Evolutionary conservation across 2,113 vertebrate genomes (phyloP).

Genomic region (Toxotes jaculatrix): DNA sequence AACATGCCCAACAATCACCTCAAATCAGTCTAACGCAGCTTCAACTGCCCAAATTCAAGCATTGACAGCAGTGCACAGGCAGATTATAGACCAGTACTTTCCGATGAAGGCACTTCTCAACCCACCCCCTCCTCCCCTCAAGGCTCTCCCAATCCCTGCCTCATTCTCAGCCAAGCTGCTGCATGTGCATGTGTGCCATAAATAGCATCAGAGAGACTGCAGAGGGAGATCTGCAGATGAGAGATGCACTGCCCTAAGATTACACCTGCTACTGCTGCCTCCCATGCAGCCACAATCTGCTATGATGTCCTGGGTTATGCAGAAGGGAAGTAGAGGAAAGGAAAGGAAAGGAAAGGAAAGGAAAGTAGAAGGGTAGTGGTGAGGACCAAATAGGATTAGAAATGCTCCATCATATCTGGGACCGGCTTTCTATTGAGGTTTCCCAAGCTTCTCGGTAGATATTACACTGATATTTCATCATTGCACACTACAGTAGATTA

Average conservation of each 20-base stretch:
- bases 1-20: slow-evolving; percentile 6
- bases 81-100: slow-evolving; percentile 51
- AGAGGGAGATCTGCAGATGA: slow-evolving; percentile 70
- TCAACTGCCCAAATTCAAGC: slow-evolving; percentile 11
- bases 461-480: slow-evolving; percentile 81
- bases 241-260: slow-evolving; percentile 55
- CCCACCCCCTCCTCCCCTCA: slow-evolving; percentile 29
- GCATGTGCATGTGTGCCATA: slow-evolving; percentile 69
- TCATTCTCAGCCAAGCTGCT: slow-evolving; percentile 53
- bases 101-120: slow-evolving; percentile 42
- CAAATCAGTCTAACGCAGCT: slow-evolving; percentile 3
- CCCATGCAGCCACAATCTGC: slow-evolving; percentile 47
- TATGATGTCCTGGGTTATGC: slow-evolving; percentile 41
- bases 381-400: slow-evolving; percentile 60
- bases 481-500: slow-evolving; percentile 64
- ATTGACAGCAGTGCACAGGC: slow-evolving; percentile 12
- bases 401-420: slow-evolving; percentile 63
- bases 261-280: slow-evolving; percentile 62
- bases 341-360: slow-evolving; percentile 4
- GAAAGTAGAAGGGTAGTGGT: neutral
- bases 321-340: slow-evolving; percentile 4
- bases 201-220: slow-evolving; percentile 69
- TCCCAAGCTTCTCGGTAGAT: slow-evolving; percentile 58
- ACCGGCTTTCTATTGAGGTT: slow-evolving; percentile 60
- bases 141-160: slow-evolving; percentile 62